Evolutionary conservation across 2,888 invertebrate genomes (phyloP), one percentile per base, ranked within the genome.

Genomic region (Zygothrica quintamaculata): DNA sequence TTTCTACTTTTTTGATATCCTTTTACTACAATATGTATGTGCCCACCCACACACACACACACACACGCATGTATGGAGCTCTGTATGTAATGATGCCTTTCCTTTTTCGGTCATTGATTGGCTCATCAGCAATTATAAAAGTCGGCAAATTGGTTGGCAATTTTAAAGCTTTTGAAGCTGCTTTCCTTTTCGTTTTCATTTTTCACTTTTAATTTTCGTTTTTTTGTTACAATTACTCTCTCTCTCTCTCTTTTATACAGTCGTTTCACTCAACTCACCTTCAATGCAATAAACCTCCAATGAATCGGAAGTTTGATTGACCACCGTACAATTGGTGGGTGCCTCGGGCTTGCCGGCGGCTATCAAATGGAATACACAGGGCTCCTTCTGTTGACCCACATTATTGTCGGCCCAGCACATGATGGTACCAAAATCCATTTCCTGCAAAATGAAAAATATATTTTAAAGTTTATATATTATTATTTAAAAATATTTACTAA

Each of bases 301-400:
- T 12, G 95, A 95, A 72, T 94, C 94, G 44, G 94, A 94, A 64
- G 95, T 95, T 90, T 95, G 95, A 92, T 96, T 96, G 79, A 94
- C 93, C 72, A 95, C 92, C 33, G 94, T 94, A 91, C 96, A 96
- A 91, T 96, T 95, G 90, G 93, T 93, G 40, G 95, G 95, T 18
- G 95, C 93, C 90, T 96, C 95, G 44, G 96, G 96, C 89, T 95
- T 95, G 42, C 95, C 96, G 90, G 94, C 95, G 16, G 94, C 94
- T 86, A 95, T 95, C 75, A 95, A 93, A 89, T 94, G 95, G 91
- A 94, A 95, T 67, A 95, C 93, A 91, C 95, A 95, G 9, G 95
- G 95, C 81, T 94, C 94, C 77, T 92, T 92, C 89, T 95, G 95
- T 68, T 93, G 93, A 43, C 95, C 95, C 25, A 95, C 94, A 43